A percentile compares a stretch with the other conserved stretches of the same genome.
These are phyloP conservation scores for Oeneis ivallda DNA, from an alignment of 2,888 invertebrate genomes.

Conservation along the genomic window DNA sequence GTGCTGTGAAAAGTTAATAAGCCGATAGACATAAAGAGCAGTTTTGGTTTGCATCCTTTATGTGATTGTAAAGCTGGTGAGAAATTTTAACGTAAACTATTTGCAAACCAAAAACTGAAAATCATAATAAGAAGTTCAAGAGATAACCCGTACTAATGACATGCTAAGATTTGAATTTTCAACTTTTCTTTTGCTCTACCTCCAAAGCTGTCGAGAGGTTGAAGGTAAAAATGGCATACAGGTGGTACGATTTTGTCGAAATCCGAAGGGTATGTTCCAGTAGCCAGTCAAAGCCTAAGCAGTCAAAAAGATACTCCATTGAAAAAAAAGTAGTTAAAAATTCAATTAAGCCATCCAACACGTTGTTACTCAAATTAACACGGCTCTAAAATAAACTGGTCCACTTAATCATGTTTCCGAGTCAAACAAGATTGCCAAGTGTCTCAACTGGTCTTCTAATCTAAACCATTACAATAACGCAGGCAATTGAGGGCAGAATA, in stretches of 20 bases:
- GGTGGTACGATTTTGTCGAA: too few relatives aligned
- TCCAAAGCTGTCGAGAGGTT: background rate
- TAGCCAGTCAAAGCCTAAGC: background rate
- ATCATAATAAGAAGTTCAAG: too few relatives aligned
- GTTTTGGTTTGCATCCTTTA: too few relatives aligned
- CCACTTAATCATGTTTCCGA: conserved; percentile 20
- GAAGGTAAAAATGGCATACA: too few relatives aligned
- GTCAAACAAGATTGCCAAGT: conserved; percentile 23
- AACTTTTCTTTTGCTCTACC: background rate
- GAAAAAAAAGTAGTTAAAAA: conserved; percentile 6
- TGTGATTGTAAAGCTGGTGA: background rate
- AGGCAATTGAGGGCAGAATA: conserved; percentile 48
- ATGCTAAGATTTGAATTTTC: background rate
- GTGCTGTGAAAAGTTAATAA: too few relatives aligned
- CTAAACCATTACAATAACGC: conserved; percentile 34
- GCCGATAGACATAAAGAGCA: too few relatives aligned
- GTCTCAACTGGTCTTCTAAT: conserved; percentile 26
- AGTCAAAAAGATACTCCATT: background rate
- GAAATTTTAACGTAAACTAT: too few relatives aligned
- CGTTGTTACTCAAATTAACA: conserved; percentile 24
- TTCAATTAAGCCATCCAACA: conserved; percentile 21
- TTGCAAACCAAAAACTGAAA: too few relatives aligned
- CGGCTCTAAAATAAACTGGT: conserved; percentile 26
- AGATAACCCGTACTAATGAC: too few relatives aligned
- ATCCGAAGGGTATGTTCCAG: background rate